Base-by-base conservation (phyloP, 35 echinoderm and acorn worm species). In the Stichopus chloronotus region DNA sequence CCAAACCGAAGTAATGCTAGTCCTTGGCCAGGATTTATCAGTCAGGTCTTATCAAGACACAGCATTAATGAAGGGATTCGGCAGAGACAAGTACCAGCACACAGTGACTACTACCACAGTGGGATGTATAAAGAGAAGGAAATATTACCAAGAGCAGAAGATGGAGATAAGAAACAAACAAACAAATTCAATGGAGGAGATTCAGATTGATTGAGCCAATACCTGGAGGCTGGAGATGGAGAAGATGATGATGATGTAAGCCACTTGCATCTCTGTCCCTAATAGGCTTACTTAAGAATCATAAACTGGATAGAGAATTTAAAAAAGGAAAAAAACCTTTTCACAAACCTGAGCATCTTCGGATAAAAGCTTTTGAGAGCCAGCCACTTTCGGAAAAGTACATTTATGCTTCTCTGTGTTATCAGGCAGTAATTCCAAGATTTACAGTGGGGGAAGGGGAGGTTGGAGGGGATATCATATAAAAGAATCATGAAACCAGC, bases 1-100 rank as follows among this genome's bases (percentile, higher is more conserved):
- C 82, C 82, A 58, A 58, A 85, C 56, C 22, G 8, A 56, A 85
- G 82, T 85, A 58, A 85, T 2, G 69, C 7, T 74, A 43, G 69
- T 74, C 69, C 14, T 74, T 74, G 11, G 69, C 69, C 4, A 74
- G 22, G 19, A 74, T 74, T 74, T 74, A 74, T 74, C 69, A 2
- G 19, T 20, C 19, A 4, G 17, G 69, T 74, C 14, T 74, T 74
- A 74, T 74, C 69, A 74, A 74, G 22, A 21, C 12, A 74, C 8
- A 4, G 17, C 69, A 74, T 20, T 20, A 74, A 7, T 19, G 61
- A 65, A 19, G 19, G 61, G 61, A 19, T 65, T 5, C 11, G 61
- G 9, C 11, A 11, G 9, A 19, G 61, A 19, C 11, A 19, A 19
- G 13, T 14, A 4, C 61, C 19, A 9, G 11, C 11, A 65, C 11